A percentile compares a stretch with the other conserved stretches of the same genome.
phyloP scores from a whole-genome alignment of 2,888 invertebrate genomes.

The Drosophila mimica region DNA sequence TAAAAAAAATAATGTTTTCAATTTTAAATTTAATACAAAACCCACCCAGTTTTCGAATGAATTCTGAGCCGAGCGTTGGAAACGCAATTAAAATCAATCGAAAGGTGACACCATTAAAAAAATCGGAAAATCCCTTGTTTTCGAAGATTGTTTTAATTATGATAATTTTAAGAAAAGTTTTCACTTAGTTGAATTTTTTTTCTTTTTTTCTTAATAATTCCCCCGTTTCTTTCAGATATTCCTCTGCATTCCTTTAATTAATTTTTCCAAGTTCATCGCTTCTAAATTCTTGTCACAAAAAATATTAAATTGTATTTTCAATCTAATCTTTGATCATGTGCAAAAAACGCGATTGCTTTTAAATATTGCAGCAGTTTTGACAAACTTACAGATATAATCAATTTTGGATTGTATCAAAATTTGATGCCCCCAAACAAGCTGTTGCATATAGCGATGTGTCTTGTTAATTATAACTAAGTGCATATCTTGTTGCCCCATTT shows the following conservation, averaged over 20 bases:
- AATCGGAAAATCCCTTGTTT: neutral
- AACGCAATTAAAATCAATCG: neutral
- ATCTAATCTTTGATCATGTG: neutral
- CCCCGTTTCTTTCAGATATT: neutral
- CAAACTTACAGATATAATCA: accelerated
- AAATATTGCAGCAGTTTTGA: too few relatives aligned
- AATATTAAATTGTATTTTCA: neutral
- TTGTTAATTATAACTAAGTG: conserved; percentile 4
- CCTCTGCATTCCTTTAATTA: neutral
- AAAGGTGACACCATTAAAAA: neutral
- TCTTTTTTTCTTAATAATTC: neutral
- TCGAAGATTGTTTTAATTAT: neutral
- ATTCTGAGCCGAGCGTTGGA: neutral
- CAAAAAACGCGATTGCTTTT: neutral
- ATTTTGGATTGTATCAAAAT: neutral
- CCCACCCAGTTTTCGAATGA: too few relatives aligned
- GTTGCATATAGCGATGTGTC: neutral
- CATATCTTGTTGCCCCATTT: conserved; percentile 14
- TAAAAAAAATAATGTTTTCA: neutral
- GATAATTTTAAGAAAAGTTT: neutral
- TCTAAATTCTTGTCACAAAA: neutral
- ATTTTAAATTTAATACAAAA: neutral
- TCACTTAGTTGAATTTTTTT: too few relatives aligned
- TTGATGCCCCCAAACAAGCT: neutral
- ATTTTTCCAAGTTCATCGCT: neutral